Base-by-base conservation (phyloP, 2,113 vertebrate genomes). In the Marmota monax region DNA sequence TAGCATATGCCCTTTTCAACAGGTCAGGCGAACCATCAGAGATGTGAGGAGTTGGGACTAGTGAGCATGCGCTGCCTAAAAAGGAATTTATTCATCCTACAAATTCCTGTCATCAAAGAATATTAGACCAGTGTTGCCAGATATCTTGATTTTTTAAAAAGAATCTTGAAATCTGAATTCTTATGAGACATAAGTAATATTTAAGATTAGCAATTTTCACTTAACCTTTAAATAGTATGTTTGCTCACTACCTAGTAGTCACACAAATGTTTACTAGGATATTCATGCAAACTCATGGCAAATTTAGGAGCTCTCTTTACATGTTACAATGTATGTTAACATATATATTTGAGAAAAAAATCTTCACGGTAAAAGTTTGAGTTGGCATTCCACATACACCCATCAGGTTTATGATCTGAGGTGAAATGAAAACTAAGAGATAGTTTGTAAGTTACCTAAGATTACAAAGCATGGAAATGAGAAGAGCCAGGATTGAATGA, bases 331-430 rank as follows among this genome's bases (percentile, higher is more conserved):
- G 22, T 9, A 67, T 2, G 1, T 74, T 73, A 56, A 48, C 14
- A 0, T 22, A 32, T 72, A 37, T 14, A 53, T 53, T 53, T 72
- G 17, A 16, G 72, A 82, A 85, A 22, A 69, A 86, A 42, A 56
- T 8, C 0, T 74, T 88, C 11, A 72, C 23, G n/a, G 13, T 32
- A 79, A 73, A 39, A 34, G 4, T 27, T 45, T 82, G 7, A 72
- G 11, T 22, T 72, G 42, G 10, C 13, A n/a, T n/a, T 58, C 23
- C 8, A 48, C 20, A 58, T 61, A 0, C 5, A 0, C 9, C 2
- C 1, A 73, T 25, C 18, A 87, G 34, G 2, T 56, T 78, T 25
- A 56, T 70, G 7, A 48, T 70, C 5, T 65, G 23, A 39, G 2
- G 42, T 6, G 23, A 83, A 90, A 70, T 5, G 34, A 0, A 93